A percentile compares a stretch with the other conserved stretches of the same genome.
These are phyloP conservation scores for Agriopis marginaria DNA, from an alignment of 2,888 invertebrate species.

Conservation along the genomic window DNA sequence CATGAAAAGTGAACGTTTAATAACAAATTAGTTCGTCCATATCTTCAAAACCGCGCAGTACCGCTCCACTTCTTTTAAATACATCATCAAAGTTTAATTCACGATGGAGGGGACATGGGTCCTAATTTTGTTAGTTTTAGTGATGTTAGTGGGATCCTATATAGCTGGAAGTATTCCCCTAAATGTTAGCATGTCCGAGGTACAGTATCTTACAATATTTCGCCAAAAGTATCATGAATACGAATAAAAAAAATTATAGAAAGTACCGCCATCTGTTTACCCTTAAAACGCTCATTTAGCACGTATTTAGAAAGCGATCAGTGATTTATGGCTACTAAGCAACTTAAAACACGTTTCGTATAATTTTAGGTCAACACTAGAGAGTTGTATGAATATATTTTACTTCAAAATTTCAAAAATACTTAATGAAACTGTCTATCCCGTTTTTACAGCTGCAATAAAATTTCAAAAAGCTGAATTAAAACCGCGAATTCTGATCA, in stretches of 20 bases:
- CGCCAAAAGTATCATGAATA: background rate
- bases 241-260: background rate
- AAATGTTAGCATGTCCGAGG: conserved; percentile 97
- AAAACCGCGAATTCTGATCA: too few relatives aligned
- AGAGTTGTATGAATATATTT: background rate
- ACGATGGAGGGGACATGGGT: conserved; percentile 94
- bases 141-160: conserved; percentile 99
- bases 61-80: conserved; percentile 36
- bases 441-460: too few relatives aligned
- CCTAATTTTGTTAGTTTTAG: conserved; percentile 92
- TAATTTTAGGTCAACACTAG: conserved; percentile 9
- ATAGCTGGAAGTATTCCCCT: conserved; percentile 97
- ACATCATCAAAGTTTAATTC: conserved; percentile 40
- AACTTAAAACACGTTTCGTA: conserved; percentile 14
- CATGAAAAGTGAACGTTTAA: conserved; percentile 55
- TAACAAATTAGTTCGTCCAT: conserved; percentile 46
- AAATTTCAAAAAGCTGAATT: too few relatives aligned
- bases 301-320: conserved; percentile 30
- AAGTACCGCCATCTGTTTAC: conserved; percentile 38
- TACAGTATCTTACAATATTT: conserved; percentile 61
- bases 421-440: background rate
- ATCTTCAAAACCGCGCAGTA: conserved; percentile 43
- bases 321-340: conserved; percentile 18
- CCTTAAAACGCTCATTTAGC: conserved; percentile 22
- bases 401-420: conserved; percentile 1